Base-by-base conservation (phyloP, 92 coral and sea anemone species). In the Zoanthus sociatus region DNA sequence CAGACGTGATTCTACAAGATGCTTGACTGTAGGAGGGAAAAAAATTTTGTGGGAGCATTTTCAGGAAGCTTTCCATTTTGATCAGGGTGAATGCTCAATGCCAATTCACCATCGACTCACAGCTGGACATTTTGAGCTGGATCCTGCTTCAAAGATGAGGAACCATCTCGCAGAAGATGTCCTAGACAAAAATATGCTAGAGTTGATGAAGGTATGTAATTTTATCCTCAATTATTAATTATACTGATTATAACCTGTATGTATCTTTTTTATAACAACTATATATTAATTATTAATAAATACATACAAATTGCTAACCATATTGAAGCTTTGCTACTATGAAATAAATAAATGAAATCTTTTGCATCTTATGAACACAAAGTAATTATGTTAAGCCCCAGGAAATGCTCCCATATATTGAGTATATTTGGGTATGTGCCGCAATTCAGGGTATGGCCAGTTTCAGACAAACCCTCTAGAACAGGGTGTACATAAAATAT, bases 21-120 rank as follows among this genome's bases (percentile, higher is more conserved):
- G 94, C 50, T 76, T 88, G 61, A 78, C 91, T 6, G 61, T 77
- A 6, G 77, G 37, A 17, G 79, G 50, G 14, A 78, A 78, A 4
- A 32, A 72, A 15, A 81, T 31, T 15, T 48, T 81, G 51, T 60
- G 85, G 85, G 58, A 60, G 51, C 85, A 81, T 45, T 60, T 81
- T 7, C 44, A 14, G 17, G 21, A 81, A 7, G 85, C 85, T 44
- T 81, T 63, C 74, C n/a, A 60, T 31, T 81, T 18, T 48, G 73
- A 81, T 51, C 85, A 81, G 45, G 55, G 73, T 58, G 64, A 58
- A 58, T 58, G 64, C 64, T 58, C 64, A 58, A 58, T 58, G 64
- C 64, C 64, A 58, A 58, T 58, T 58, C 64, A 58, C 64, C 64
- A 58, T 21, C 37, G 61, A 31, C 84, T 79, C 73, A 55, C 73